phyloP scores from a whole-genome alignment of 1,140 invertebrate genomes.

The Pararge aegeria region DNA sequence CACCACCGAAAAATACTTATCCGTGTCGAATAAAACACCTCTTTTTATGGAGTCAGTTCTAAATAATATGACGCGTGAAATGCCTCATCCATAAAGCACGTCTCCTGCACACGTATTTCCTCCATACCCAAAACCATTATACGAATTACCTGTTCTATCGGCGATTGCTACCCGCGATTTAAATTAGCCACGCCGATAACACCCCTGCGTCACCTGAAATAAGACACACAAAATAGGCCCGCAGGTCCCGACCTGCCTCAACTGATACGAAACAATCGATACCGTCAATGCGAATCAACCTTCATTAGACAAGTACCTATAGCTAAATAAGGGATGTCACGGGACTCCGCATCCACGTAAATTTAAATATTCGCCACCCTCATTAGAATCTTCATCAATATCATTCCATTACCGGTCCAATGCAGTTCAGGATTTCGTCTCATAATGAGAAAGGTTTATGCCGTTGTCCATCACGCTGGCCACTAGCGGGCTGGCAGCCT shows the following conservation, averaged over 20 bases:
- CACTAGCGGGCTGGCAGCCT: too few species aligned
- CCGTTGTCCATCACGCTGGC: too few species aligned
- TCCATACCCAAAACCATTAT: slow-evolving; percentile 22
- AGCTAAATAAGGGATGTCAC: too few species aligned
- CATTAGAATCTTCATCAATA: too few species aligned
- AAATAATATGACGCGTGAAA: neutral
- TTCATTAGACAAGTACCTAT: slow-evolving; percentile 13
- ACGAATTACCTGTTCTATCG: slow-evolving; percentile 25
- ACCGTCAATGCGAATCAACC: slow-evolving; percentile 23
- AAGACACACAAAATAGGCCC: slow-evolving; percentile 10
- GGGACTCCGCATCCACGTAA: too few species aligned
- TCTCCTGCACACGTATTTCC: slow-evolving; percentile 17
- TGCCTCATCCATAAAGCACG: slow-evolving; percentile 8
- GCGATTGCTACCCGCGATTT: slow-evolving; percentile 11
- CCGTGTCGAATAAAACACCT: too few species aligned
- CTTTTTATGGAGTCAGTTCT: too few species aligned
- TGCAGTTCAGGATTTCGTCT: too few species aligned
- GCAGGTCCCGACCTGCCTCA: slow-evolving; percentile 20
- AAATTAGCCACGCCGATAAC: slow-evolving; percentile 9
- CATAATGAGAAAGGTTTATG: too few species aligned
- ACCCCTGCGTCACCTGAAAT: slow-evolving; percentile 3
- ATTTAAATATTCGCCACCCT: too few species aligned
- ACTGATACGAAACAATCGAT: slow-evolving; percentile 27
- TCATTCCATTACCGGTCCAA: too few species aligned
- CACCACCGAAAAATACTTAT: too few species aligned